Base-by-base conservation (phyloP, 2,113 vertebrate species). In the Tychaedon coryphoeus region DNA sequence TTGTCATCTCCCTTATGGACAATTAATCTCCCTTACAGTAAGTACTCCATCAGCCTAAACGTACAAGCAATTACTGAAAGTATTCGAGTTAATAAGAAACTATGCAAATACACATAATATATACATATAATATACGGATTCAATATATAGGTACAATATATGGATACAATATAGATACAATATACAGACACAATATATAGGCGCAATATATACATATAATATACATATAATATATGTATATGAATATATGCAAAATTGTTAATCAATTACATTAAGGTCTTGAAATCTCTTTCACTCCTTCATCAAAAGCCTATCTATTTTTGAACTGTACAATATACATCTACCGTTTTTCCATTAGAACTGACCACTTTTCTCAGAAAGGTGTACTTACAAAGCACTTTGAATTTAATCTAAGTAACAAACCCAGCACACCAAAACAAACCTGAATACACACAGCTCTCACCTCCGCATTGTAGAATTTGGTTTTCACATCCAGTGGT, bases 401-500 rank as follows among this genome's bases (percentile, higher is more conserved):
- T 15, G 7, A 92, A 48, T 72, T 90, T 58, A 69, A 66, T 22
- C 40, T 50, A 70, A 86, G 8, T 50, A 88, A 69, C 51, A 77
- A 81, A 89, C 6, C 8, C 31, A 75, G 19, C 38, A 81, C 1
- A 20, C 34, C n/a, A 69, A 78, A 92, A 14, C 33, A 83, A 80
- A 74, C 10, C 20, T 26, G 54, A 65, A 87, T 22, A 66, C 47
- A 82, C 25, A 77, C 7, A 53, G 40, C 38, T 73, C 84, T 84
- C 18, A 99, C 99, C 98, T 99, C 99, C 14, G 99, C 99, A 53
- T 99, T 99, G 98, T 99, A 99, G 98, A 99, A 99, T 96, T 99
- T 99, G 62, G 99, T 99, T 98, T 99, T 99, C 95, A 99, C 99
- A 92, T 99, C 99, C 69, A 99, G 92, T 48, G 99, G 99, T 97